Base-by-base conservation (phyloP, 1,140 invertebrate species). In the Bombus huntii region DNA sequence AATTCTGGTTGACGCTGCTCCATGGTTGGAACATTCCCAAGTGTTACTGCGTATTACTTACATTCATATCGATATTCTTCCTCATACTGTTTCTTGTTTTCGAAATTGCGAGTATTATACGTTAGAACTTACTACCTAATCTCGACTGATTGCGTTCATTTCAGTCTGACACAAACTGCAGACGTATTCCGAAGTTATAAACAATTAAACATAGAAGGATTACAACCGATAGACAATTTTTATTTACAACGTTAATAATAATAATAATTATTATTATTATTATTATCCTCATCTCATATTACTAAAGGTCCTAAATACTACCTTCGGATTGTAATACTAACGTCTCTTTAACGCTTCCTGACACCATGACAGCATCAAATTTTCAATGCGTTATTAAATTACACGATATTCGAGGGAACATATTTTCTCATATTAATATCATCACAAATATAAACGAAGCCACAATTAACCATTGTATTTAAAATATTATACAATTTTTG, bases 1-100 rank as follows among this genome's bases (percentile, higher is more conserved):
- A 85, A 80, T 62, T 85, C 83, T n/a, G 83, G 80, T 72, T 80
- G 77, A 59, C 15, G 83, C n/a, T n/a, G 31, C 31, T 47, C 75
- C 6, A 13, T 15, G 34, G 34, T n/a, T 37, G 44, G 3, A 53
- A 53, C 47, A 22, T 53, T 6, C 47, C 47, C 0, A 8, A 22
- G 6, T 18, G 22, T 22, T 5, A 28, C 28, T 0, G 59, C 28
- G 3, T 62, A 13, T n/a, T 13, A 28, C 28, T 62, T 5, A 0
- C 3, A 13, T 62, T n/a, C 59, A 10, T 28, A 28, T 59, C 57
- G 47, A 53, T 53, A 53, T 53, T 53, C 47, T 53, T 53, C 0
- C 47, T 53, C 47, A 0, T 53, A 22, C 5, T 0, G 18, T 53
- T 22, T 53, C 47, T 53, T 6, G 47, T 53, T 53, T 53, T 22